Base-by-base conservation (phyloP, 2,888 invertebrate genomes). In the Epistrophe grossulariae region DNA sequence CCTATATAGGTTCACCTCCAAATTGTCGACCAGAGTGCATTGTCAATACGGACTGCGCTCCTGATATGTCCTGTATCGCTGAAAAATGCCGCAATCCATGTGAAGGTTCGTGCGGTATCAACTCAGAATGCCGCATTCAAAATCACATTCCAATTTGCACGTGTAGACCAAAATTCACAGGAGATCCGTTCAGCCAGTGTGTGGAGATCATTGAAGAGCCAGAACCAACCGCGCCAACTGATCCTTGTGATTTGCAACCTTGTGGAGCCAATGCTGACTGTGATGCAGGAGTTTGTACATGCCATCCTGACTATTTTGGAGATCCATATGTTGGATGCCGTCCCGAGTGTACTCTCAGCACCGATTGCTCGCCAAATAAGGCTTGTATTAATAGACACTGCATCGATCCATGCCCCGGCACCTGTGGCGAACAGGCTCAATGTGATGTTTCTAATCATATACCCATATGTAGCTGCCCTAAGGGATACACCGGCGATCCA, bases 201-300 rank as follows among this genome's bases (percentile, higher is more conserved):
- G 93, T 94, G 4, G 93, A 94, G 89, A 91, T 95, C 66, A 90
- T 91, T 66, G 92, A 91, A 78, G 89, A 13, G 24, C 94, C 94
- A 88, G 94, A 94, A 43, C 95, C 95, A 35, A 96, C 90, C 0
- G 84, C 81, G 91, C 95, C 94, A 90, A 94, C 93, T 90, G 94
- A 95, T 92, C 96, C 96, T 89, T 97, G 96, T 92, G 94, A 95
- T 91, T 94, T 96, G 89, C 95, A 95, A 89, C 96, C 96, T 83
- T 97, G 96, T 92, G 97, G 96, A 89, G 93, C 95, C 87, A 97
- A 97, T 93, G 95, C 97, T 73, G 93, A 95, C 89, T 97, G 97
- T 93, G 94, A 95, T 89, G 94, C 95, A 89, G 94, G 95, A 31
- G 92, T 94, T n/a, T 96, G 96, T 91, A 93, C 93, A 38, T 95